These are phyloP conservation scores for Mylabris sibirica DNA, from an alignment of 2,888 invertebrate genomes.

Conservation along the genomic window DNA sequence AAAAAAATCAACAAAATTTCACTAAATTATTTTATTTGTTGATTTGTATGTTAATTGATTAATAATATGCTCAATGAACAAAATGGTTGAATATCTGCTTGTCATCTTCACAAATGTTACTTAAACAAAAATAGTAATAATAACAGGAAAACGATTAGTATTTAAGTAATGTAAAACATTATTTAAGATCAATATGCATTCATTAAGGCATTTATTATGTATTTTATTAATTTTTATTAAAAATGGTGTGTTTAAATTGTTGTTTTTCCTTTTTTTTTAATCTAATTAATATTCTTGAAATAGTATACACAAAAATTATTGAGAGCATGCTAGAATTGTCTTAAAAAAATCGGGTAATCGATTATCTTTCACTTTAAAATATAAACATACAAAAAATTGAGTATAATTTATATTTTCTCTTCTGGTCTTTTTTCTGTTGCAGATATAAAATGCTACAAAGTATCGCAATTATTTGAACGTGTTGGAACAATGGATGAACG, in stretches of 20 bases:
- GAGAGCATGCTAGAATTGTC: slow-evolving; percentile 43
- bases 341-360: not conserved
- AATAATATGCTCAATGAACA: slow-evolving; percentile 34
- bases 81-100: slow-evolving; percentile 27
- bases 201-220: slow-evolving; percentile 72
- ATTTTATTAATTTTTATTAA: slow-evolving; percentile 77
- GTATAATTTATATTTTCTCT: slow-evolving; percentile 17
- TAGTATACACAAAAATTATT: slow-evolving; percentile 20
- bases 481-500: slow-evolving; percentile 67
- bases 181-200: slow-evolving; percentile 59
- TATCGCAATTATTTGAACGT: slow-evolving; percentile 68
- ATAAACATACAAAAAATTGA: slow-evolving; percentile 32
- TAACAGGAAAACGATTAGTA: slow-evolving; percentile 58
- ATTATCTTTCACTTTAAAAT: slow-evolving; percentile 23
- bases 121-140: slow-evolving; percentile 56
- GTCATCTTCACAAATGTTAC: slow-evolving; percentile 34
- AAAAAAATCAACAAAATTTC: slow-evolving; percentile 11
- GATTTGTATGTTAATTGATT: slow-evolving; percentile 22
- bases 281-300: slow-evolving; percentile 24
- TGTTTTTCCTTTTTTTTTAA: slow-evolving; percentile 39
- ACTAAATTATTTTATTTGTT: slow-evolving; percentile 13
- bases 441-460: slow-evolving; percentile 66
- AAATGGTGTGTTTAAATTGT: slow-evolving; percentile 71
- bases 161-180: slow-evolving; percentile 36
- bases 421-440: slow-evolving; percentile 55